These are phyloP conservation scores for Toxotes lorentzi DNA, from an alignment of 2,797 vertebrate species.

Conservation along the genomic window DNA sequence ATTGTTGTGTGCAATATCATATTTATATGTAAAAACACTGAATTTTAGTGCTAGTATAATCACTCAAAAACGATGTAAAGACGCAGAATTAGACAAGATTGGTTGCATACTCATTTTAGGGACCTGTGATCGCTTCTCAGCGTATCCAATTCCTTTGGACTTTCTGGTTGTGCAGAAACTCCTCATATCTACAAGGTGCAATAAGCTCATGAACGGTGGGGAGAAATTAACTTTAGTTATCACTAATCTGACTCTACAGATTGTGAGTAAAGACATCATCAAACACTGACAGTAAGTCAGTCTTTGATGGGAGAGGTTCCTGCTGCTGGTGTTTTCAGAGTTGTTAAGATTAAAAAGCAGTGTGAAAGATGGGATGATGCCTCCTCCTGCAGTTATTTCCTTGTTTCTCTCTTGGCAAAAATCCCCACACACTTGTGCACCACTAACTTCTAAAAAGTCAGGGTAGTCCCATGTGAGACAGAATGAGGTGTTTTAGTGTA, in stretches of 20 bases:
- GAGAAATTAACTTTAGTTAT: background rate
- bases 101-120: no score
- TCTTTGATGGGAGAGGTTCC: background rate
- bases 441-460: conserved; percentile 30
- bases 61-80: background rate
- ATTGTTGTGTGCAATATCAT: background rate
- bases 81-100: background rate
- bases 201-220: background rate
- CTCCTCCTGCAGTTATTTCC: conserved; percentile 13
- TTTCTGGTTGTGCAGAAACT: background rate
- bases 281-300: background rate
- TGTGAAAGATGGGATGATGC: background rate
- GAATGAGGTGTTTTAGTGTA: conserved; percentile 47
- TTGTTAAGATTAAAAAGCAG: background rate
- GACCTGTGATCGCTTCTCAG: no score
- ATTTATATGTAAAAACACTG: background rate
- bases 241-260: background rate
- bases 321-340: background rate
- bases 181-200: no score
- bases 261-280: background rate
- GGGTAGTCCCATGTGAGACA: conserved; percentile 19
- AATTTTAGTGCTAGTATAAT: background rate
- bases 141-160: background rate
- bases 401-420: conserved; percentile 8
- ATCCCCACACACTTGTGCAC: background rate